phyloP scores from a whole-genome alignment of 2,888 invertebrate genomes.

The Candidula unifasciata region DNA sequence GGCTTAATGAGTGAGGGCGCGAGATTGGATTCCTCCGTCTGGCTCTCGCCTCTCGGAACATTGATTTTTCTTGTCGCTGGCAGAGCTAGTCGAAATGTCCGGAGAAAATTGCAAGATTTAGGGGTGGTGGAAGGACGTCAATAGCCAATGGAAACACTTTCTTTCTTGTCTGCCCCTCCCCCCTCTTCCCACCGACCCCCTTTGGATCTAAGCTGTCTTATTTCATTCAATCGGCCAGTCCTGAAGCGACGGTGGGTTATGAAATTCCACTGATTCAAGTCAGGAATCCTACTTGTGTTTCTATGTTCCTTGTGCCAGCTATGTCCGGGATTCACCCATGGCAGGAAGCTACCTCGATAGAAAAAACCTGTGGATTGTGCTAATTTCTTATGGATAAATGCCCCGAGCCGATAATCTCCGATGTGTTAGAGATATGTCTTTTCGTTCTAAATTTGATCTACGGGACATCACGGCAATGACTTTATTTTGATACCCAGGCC shows the following conservation, averaged over 20 bases:
- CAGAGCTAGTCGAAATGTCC: not conserved
- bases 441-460: no score
- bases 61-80: conserved; percentile 35
- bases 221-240: not conserved
- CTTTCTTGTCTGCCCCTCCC: not conserved
- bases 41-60: not conserved
- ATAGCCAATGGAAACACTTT: not conserved
- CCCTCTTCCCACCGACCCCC: no score
- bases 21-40: conserved; percentile 30
- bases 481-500: not conserved
- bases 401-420: no score
- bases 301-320: no score
- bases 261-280: no score
- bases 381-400: not conserved
- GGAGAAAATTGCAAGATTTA: not conserved
- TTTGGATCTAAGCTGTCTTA: no score
- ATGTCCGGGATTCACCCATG: not conserved
- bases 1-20: conserved; percentile 20
- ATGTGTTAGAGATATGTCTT: no score
- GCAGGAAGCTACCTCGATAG: no score
- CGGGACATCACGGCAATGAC: no score
- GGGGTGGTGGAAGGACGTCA: not conserved
- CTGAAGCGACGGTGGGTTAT: no score
- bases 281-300: no score
- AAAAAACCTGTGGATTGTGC: not conserved